Evolutionary conservation across 2,113 vertebrate species (phyloP).

Genomic region (Podarcis cretensis): DNA sequence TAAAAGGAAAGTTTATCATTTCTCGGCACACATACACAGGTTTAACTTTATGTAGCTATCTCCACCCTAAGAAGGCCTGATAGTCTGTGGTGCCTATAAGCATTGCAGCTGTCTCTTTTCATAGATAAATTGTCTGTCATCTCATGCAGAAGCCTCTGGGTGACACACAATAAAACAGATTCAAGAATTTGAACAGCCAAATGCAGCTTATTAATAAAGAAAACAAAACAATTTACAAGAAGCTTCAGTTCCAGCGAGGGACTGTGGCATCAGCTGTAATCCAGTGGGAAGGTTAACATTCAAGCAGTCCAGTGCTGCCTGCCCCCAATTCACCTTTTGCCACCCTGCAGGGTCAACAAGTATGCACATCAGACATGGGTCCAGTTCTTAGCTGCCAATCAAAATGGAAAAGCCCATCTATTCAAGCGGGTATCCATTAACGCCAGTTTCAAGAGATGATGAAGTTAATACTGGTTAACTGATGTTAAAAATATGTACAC

Average conservation of each 20-base stretch:
- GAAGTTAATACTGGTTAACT: no score
- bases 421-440: no score
- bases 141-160: not conserved
- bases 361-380: no score
- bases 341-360: no score
- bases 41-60: constrained; percentile 20
- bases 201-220: not conserved
- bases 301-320: no score
- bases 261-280: no score
- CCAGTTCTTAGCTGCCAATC: no score
- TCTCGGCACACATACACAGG: constrained; percentile 13
- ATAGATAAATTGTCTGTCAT: not conserved
- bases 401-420: no score
- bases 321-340: no score
- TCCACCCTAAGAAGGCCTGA: constrained; percentile 1
- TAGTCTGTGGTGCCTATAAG: constrained; percentile 31
- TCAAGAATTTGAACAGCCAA: not conserved
- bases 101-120: not conserved
- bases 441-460: no score
- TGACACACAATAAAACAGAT: not conserved
- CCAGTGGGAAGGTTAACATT: no score
- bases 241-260: not conserved
- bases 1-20: constrained; percentile 71
- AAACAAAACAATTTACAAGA: not conserved
- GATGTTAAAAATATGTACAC: no score